Evolutionary conservation across 1,140 invertebrate genomes (phyloP).

Genomic region (Ylistrum balloti): DNA sequence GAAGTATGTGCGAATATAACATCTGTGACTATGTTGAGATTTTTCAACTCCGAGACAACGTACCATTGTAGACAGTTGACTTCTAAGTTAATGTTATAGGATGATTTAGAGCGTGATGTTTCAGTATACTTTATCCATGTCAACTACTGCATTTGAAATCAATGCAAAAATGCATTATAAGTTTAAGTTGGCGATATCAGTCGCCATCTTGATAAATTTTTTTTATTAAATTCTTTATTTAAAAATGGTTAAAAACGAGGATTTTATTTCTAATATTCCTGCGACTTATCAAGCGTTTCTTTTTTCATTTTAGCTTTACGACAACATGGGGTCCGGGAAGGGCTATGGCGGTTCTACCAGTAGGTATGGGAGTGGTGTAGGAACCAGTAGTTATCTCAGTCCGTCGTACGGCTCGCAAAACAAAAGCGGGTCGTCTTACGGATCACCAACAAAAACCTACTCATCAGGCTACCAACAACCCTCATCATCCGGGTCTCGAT

Average conservation of each 20-base stretch:
- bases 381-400: slow-evolving; percentile 67
- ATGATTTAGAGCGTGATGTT: too few relatives aligned
- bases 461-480: slow-evolving; percentile 47
- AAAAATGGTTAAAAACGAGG: neutral
- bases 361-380: slow-evolving; percentile 51
- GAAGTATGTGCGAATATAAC: too few relatives aligned
- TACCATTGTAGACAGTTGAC: too few relatives aligned
- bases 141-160: too few relatives aligned
- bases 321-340: slow-evolving; percentile 68
- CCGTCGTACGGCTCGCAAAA: slow-evolving; percentile 67
- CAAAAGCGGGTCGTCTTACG: slow-evolving; percentile 63
- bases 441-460: slow-evolving; percentile 60
- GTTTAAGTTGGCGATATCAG: too few relatives aligned
- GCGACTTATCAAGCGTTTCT: neutral
- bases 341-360: slow-evolving; percentile 59
- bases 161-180: too few relatives aligned
- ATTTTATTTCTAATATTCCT: neutral
- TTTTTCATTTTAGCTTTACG: slow-evolving; percentile 67
- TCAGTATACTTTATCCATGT: too few relatives aligned
- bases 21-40: too few relatives aligned
- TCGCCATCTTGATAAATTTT: too few relatives aligned
- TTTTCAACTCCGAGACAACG: too few relatives aligned
- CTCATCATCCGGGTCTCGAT: slow-evolving; percentile 48
- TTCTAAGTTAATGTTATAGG: too few relatives aligned
- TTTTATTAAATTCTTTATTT: too few relatives aligned